A percentile compares a stretch with the other conserved stretches of the same genome.
These are phyloP conservation scores for Pseudonaja textilis DNA, from an alignment of 2,113 vertebrate genomes.

Conservation along the genomic window DNA sequence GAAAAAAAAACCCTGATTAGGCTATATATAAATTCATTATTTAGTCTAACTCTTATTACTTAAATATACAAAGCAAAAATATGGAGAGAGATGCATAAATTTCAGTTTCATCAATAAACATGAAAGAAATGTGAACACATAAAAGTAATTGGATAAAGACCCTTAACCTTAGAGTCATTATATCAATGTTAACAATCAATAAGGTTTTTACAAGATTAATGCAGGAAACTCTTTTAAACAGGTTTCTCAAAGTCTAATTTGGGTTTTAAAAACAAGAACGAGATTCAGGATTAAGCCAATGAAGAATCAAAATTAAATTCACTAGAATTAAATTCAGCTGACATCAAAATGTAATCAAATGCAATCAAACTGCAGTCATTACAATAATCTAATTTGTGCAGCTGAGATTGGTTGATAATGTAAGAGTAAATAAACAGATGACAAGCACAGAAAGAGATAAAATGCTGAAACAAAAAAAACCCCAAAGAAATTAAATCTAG, in stretches of 20 bases:
- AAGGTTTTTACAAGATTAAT: not conserved
- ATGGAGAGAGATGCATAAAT: not conserved
- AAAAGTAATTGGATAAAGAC: not conserved
- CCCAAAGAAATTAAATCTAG: not conserved
- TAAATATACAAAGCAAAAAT: not conserved
- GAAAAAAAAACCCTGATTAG: not conserved
- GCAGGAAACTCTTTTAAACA: conserved; percentile 18
- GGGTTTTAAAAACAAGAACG: not conserved
- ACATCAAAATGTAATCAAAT: conserved; percentile 36
- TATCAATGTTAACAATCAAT: not conserved
- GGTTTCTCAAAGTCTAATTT: not conserved
- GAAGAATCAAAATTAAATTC: conserved; percentile 24
- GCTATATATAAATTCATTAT: not conserved
- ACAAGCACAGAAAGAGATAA: not conserved
- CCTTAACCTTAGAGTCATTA: not conserved
- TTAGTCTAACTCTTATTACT: not conserved
- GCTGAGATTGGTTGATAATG: conserved; percentile 41
- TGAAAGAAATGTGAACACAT: not conserved
- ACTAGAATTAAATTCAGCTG: conserved; percentile 16
- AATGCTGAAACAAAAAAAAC: conserved; percentile 15
- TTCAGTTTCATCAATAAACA: not conserved
- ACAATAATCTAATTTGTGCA: conserved; percentile 43
- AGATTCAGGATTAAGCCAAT: conserved; percentile 4
- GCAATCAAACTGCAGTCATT: conserved; percentile 37
- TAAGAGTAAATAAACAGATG: conserved; percentile 29